phyloP scores from a whole-genome alignment of 2,113 vertebrate species.

The Mus pahari region DNA sequence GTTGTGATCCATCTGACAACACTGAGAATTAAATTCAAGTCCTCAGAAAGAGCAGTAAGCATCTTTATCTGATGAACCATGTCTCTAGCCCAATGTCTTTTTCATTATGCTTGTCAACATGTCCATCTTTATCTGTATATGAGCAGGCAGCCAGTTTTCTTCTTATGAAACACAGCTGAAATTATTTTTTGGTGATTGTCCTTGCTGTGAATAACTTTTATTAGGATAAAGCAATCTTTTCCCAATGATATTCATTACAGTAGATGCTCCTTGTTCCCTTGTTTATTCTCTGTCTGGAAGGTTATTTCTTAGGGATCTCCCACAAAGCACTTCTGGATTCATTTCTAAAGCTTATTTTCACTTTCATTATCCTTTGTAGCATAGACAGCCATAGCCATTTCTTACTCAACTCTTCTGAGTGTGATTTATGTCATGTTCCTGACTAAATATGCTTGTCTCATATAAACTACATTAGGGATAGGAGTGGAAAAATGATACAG shows the following conservation, averaged over 20 bases:
- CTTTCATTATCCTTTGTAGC: neutral
- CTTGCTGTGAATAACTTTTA: neutral
- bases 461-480: conserved; percentile 29
- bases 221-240: neutral
- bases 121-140: neutral
- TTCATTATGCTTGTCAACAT: neutral
- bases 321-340: neutral
- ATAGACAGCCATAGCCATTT: neutral
- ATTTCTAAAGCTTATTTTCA: neutral
- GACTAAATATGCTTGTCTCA: conserved; percentile 56
- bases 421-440: conserved; percentile 60
- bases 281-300: neutral
- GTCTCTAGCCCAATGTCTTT: neutral
- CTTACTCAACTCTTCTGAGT: conserved; percentile 31
- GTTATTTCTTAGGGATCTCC: neutral
- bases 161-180: neutral
- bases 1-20: neutral
- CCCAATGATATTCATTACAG: neutral
- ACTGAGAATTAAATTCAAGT: neutral
- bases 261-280: no score
- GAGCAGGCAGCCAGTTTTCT: neutral
- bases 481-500: conserved; percentile 51
- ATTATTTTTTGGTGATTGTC: neutral
- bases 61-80: neutral
- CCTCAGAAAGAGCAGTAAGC: neutral